Evolutionary conservation across 2,113 vertebrate species (phyloP).

Genomic region (Epinephelus lanceolatus): DNA sequence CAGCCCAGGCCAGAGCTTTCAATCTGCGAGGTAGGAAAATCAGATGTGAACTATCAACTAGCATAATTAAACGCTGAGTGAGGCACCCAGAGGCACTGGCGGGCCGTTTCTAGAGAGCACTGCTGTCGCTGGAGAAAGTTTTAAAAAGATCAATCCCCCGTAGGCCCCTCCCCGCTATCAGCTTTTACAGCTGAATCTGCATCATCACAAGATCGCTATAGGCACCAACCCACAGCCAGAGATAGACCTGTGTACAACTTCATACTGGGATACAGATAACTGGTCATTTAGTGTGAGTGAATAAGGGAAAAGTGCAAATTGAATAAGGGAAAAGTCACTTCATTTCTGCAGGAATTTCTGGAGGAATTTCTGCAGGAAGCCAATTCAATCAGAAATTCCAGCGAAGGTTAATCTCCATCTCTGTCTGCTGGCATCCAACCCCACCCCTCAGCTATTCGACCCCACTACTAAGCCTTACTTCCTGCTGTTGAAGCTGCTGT

Average conservation of each 20-base stretch:
- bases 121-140: conserved; percentile 48
- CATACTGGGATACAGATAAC: not conserved
- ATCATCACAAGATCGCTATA: conserved; percentile 34
- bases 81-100: conserved; percentile 26
- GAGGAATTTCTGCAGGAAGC: not conserved
- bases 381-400: not conserved
- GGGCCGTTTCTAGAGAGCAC: conserved; percentile 48
- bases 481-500: conserved; percentile 99
- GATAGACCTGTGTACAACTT: conserved; percentile 31
- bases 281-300: not conserved
- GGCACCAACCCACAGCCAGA: conserved; percentile 64
- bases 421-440: conserved; percentile 57
- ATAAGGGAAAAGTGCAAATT: not conserved
- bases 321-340: not conserved
- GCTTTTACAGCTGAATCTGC: conserved; percentile 58
- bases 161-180: conserved; percentile 33
- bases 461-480: conserved; percentile 92
- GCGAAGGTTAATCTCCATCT: conserved; percentile 34
- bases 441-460: conserved; percentile 54
- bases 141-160: conserved; percentile 44
- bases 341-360: not conserved
- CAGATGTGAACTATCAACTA: conserved; percentile 21
- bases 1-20: conserved; percentile 7
- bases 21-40: conserved; percentile 15
- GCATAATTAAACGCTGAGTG: conserved; percentile 36